phyloP scores from a whole-genome alignment of 2,113 vertebrate species.

The Phalacrocorax aristotelis region DNA sequence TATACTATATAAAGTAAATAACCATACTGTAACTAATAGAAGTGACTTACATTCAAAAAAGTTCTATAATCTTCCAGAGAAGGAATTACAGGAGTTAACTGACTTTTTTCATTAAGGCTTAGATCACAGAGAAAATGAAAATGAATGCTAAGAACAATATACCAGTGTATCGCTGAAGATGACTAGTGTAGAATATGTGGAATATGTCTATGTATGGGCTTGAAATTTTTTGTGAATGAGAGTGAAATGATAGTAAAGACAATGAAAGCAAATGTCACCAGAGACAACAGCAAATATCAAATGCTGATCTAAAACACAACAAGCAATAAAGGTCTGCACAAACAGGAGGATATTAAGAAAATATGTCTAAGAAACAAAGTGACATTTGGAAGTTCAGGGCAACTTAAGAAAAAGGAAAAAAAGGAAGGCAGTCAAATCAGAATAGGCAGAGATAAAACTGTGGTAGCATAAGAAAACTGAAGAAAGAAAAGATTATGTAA shows the following conservation, averaged over 20 bases:
- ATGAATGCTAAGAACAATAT: not conserved
- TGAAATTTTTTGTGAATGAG: not conserved
- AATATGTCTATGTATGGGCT: not conserved
- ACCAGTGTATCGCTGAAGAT: not conserved
- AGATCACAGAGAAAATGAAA: not conserved
- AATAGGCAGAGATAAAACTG: not conserved
- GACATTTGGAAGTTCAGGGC: not conserved
- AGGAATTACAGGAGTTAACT: not conserved
- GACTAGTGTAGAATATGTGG: not conserved
- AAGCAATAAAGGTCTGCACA: not conserved
- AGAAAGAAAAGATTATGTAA: not conserved
- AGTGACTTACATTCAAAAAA: not conserved
- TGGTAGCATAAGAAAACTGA: not conserved
- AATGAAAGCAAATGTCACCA: not conserved
- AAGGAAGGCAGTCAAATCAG: not conserved
- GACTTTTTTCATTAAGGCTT: not conserved
- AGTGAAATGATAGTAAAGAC: not conserved
- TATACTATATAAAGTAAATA: not conserved
- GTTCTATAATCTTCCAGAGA: not conserved
- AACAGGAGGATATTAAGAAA: not conserved
- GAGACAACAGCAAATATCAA: not conserved
- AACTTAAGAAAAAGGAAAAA: not conserved
- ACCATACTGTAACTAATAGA: not conserved
- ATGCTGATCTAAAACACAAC: not conserved
- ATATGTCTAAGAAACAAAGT: not conserved